Conservation (phyloP, 1,140 invertebrate genomes). For the Vanessa tameamea region DNA sequence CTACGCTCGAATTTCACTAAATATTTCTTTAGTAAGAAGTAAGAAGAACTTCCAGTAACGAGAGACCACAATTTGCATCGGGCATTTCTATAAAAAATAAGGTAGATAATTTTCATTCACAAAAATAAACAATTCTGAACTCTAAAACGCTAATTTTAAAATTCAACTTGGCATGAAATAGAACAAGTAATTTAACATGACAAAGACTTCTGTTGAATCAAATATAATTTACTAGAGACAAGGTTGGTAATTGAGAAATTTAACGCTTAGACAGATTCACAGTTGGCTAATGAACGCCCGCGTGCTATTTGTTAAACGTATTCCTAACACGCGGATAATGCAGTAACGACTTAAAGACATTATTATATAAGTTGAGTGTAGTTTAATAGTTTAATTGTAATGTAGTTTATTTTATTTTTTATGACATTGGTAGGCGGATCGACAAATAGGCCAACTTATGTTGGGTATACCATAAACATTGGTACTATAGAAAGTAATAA, state of each 20-base stretch:
- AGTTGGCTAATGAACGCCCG: neutral
- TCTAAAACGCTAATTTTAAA: neutral
- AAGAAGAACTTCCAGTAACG: neutral
- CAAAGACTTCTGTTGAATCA: neutral
- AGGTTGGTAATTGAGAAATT: neutral
- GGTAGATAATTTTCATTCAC: no score
- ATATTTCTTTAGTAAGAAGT: neutral
- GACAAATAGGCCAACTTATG: no score
- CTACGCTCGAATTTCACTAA: neutral
- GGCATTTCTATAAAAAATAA: neutral
- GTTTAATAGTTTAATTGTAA: no score
- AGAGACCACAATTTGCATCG: constrained; percentile 3
- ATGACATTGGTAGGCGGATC: no score
- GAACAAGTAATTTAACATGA: neutral
- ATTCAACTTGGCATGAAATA: neutral
- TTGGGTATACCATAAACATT: no score
- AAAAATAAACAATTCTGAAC: neutral
- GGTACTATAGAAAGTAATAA: no score
- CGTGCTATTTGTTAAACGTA: neutral
- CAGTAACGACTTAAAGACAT: no score
- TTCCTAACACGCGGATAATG: no score
- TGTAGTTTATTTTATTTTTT: no score
- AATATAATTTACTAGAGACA: no score
- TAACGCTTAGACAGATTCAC: neutral
- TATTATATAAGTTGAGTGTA: no score